Conservation (phyloP, 2,888 invertebrate genomes). For the Leptopilina drosophilae region DNA sequence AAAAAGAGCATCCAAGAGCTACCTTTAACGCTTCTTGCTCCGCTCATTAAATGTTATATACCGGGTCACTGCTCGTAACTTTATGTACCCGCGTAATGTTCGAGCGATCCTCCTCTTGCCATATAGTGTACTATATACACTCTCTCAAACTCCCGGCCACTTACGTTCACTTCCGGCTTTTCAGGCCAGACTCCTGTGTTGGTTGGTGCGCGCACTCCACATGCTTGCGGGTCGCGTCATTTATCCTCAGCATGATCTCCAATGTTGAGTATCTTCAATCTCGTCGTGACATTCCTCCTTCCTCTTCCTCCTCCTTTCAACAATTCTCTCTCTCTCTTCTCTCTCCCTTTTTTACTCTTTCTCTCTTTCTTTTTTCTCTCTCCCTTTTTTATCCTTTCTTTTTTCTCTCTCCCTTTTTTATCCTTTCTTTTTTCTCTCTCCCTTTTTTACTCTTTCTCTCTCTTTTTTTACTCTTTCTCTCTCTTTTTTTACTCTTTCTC, state of each 20-base stretch:
- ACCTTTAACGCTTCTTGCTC: constrained; percentile 33
- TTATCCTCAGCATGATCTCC: not conserved
- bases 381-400: too few species aligned
- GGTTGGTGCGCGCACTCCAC: too few species aligned
- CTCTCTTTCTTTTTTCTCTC: too few species aligned
- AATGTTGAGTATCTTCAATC: not conserved
- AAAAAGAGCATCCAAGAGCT: constrained; percentile 14
- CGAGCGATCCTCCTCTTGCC: not conserved
- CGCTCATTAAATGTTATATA: constrained; percentile 33
- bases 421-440: too few species aligned
- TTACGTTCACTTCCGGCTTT: constrained; percentile 24
- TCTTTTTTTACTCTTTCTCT: too few species aligned
- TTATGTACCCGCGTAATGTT: constrained; percentile 34
- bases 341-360: too few species aligned
- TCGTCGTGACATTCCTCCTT: not conserved
- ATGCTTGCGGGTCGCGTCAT: constrained; percentile 1
- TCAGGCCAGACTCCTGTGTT: not conserved
- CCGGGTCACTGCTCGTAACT: constrained; percentile 36
- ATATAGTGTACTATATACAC: too few species aligned
- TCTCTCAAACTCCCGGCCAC: constrained; percentile 5
- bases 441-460: too few species aligned
- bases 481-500: not conserved
- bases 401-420: too few species aligned
- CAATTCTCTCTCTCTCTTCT: not conserved
- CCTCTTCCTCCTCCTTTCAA: not conserved